A percentile compares a stretch with the other conserved stretches of the same genome.
phyloP scores from a whole-genome alignment of 2,888 invertebrate genomes.

The Pseudococcus viburni region DNA sequence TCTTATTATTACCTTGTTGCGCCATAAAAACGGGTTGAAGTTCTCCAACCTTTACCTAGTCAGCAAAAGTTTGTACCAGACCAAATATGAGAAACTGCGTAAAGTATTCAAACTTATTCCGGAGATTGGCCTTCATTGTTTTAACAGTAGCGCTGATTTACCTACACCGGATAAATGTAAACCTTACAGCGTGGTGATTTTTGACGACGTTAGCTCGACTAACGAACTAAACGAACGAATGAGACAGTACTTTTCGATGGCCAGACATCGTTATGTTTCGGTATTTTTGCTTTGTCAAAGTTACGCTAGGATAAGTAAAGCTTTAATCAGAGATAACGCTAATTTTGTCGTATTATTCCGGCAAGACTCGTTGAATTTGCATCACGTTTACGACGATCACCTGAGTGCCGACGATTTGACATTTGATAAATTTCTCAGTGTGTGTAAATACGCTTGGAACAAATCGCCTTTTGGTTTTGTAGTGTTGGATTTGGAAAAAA shows the following conservation, averaged over 20 bases:
- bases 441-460: slow-evolving; percentile 70
- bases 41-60: slow-evolving; percentile 71
- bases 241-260: slow-evolving; percentile 70
- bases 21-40: slow-evolving; percentile 70
- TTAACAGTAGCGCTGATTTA: slow-evolving; percentile 69
- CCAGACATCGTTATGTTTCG: slow-evolving; percentile 70
- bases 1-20: slow-evolving; percentile 70
- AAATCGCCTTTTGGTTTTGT: slow-evolving; percentile 61
- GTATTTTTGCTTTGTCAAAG: slow-evolving; percentile 71
- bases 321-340: slow-evolving; percentile 71
- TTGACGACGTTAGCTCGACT: slow-evolving; percentile 71
- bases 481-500: slow-evolving; percentile 65
- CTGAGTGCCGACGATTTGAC: slow-evolving; percentile 67
- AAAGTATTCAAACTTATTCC: slow-evolving; percentile 68
- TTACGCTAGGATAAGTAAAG: slow-evolving; percentile 71
- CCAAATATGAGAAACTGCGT: slow-evolving; percentile 69
- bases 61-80: slow-evolving; percentile 70
- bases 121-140: slow-evolving; percentile 68
- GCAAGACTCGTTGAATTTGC: slow-evolving; percentile 71
- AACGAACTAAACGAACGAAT: slow-evolving; percentile 69
- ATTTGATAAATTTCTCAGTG: slow-evolving; percentile 69
- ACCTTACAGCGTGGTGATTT: slow-evolving; percentile 71
- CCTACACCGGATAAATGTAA: slow-evolving; percentile 69
- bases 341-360: slow-evolving; percentile 71
- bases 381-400: slow-evolving; percentile 69